Evolutionary conservation across 2,797 vertebrate species (phyloP).

Genomic region (Harpagifer antarcticus): DNA sequence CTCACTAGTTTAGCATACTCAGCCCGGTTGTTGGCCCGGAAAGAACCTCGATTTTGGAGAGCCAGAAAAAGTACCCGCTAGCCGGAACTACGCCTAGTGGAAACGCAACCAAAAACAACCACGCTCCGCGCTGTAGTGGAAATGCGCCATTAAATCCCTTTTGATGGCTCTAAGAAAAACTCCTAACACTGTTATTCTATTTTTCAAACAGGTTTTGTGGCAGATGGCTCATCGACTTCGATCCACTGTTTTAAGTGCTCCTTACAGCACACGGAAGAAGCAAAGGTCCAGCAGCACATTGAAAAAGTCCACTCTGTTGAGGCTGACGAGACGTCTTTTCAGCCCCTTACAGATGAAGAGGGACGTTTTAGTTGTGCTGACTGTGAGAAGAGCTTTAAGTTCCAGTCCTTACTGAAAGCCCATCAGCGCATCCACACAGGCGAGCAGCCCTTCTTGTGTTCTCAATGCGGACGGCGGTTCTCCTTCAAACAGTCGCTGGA

Average conservation of each 20-base stretch:
- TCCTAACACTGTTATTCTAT: not conserved
- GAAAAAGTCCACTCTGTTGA: slow-evolving; percentile 28
- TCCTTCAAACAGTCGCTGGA: slow-evolving; percentile 86
- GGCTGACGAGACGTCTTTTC: slow-evolving; percentile 1
- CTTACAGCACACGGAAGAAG: slow-evolving; percentile 52
- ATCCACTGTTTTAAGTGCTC: slow-evolving; percentile 62
- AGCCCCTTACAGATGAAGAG: slow-evolving; percentile 21
- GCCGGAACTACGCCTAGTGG: no score
- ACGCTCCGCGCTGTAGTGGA: no score
- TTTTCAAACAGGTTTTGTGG: slow-evolving; percentile 36
- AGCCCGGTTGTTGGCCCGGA: no score
- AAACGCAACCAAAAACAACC: no score
- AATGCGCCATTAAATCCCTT: no score
- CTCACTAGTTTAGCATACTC: no score
- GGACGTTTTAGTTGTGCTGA: slow-evolving; percentile 71
- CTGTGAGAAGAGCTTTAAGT: slow-evolving; percentile 83
- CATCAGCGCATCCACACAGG: slow-evolving; percentile 84
- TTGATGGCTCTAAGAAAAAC: no score
- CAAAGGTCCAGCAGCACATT: slow-evolving; percentile 61
- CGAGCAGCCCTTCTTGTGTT: slow-evolving; percentile 82
- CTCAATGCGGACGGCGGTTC: slow-evolving; percentile 80
- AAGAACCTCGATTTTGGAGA: no score
- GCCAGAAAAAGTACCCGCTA: no score
- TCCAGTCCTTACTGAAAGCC: slow-evolving; percentile 78
- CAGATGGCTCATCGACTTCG: slow-evolving; percentile 26